Evolutionary conservation across 2,113 vertebrate genomes (phyloP).

Genomic region (Lamprotornis superbus): DNA sequence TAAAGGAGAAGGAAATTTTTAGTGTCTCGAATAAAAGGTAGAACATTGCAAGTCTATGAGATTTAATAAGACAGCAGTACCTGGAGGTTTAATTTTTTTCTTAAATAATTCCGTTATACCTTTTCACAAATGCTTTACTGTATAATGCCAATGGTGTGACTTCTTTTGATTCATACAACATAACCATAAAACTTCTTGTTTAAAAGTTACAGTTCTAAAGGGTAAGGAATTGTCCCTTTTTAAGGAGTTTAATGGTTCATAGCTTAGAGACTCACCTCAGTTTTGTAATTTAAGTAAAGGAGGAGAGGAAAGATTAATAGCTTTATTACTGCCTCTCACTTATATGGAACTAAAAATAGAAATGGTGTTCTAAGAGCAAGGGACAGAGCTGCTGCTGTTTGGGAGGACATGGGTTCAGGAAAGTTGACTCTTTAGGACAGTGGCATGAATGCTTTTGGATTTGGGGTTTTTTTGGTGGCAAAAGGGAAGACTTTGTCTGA

Average conservation of each 20-base stretch:
- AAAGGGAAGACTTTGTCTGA: background rate
- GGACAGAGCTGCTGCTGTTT: background rate
- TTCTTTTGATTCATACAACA: background rate
- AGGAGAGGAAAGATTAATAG: background rate
- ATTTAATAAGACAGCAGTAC: background rate
- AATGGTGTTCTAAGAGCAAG: background rate
- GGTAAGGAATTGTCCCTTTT: background rate
- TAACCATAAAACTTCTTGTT: background rate
- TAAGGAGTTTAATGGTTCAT: background rate
- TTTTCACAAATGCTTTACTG: background rate
- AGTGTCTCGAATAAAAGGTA: background rate
- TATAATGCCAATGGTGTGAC: background rate
- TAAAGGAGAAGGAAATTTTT: background rate
- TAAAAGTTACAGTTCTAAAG: background rate
- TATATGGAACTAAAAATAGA: background rate
- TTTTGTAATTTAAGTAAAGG: background rate
- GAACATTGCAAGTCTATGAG: background rate
- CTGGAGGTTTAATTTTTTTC: background rate
- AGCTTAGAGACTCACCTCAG: background rate
- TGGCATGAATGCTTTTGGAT: background rate
- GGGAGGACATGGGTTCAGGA: background rate
- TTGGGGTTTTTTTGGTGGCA: background rate
- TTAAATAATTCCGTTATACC: background rate
- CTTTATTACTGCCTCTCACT: background rate
- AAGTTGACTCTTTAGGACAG: background rate